Percentiles rank a stretch among this genome's conserved stretches.
phyloP scores from a whole-genome alignment of 2,888 invertebrate genomes.

The Crematogaster levior region DNA sequence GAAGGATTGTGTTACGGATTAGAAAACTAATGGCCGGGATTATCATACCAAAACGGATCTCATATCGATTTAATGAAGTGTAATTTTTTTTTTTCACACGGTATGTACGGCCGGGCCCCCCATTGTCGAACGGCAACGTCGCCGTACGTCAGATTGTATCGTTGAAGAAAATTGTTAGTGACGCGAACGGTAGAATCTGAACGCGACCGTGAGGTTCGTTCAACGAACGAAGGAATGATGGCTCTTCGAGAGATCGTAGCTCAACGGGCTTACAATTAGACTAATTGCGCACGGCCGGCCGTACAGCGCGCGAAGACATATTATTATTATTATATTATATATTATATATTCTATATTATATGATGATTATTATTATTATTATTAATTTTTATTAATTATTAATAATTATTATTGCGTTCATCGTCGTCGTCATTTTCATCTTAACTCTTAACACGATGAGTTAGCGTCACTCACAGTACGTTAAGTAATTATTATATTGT shows the following conservation, averaged over 20 bases:
- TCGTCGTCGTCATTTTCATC: slow-evolving; percentile 67
- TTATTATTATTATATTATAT: slow-evolving; percentile 67
- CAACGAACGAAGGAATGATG: neutral
- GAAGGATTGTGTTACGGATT: slow-evolving; percentile 70
- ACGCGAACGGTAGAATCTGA: slow-evolving; percentile 53
- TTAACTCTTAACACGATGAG: slow-evolving; percentile 65
- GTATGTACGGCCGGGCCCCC: slow-evolving; percentile 71
- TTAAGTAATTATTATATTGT: slow-evolving; percentile 61
- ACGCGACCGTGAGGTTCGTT: neutral
- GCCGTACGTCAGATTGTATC: slow-evolving; percentile 36
- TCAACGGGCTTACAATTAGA: slow-evolving; percentile 54
- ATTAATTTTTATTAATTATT: slow-evolving; percentile 74
- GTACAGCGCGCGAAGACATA: slow-evolving; percentile 80
- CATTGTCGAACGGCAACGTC: slow-evolving; percentile 17
- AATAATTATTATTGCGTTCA: slow-evolving; percentile 71
- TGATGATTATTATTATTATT: slow-evolving; percentile 63
- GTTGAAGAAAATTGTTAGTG: slow-evolving; percentile 59
- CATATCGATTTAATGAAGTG: slow-evolving; percentile 83
- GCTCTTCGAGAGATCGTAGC: slow-evolving; percentile 29
- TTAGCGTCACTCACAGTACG: slow-evolving; percentile 59
- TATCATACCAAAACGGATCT: slow-evolving; percentile 84
- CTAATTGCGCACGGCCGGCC: slow-evolving; percentile 74
- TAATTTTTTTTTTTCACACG: slow-evolving; percentile 71
- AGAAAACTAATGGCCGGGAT: slow-evolving; percentile 79
- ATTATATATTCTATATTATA: slow-evolving; percentile 61